Percentiles rank a stretch among this genome's conserved stretches.
phyloP scores from a whole-genome alignment of 2,888 invertebrate genomes.

The Melanchra persicariae region DNA sequence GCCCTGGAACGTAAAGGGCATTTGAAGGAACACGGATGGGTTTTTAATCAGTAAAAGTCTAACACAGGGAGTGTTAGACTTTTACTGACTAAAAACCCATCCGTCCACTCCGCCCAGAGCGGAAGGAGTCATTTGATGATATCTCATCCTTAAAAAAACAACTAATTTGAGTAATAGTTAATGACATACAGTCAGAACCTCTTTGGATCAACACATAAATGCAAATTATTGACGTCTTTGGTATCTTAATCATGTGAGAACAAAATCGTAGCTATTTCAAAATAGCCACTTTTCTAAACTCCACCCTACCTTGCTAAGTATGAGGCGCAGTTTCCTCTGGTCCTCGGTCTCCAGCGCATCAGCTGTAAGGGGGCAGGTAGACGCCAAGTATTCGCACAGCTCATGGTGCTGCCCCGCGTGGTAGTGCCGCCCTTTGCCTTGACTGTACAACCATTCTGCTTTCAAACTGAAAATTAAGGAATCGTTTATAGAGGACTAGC shows the following conservation, averaged over 20 bases:
- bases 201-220: too few relatives aligned
- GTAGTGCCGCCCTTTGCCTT: conserved; percentile 97
- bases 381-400: conserved; percentile 95
- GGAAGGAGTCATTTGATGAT: too few relatives aligned
- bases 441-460: conserved; percentile 98
- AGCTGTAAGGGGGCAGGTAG: conserved; percentile 96
- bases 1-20: too few relatives aligned
- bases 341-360: conserved; percentile 96
- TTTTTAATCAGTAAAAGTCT: too few relatives aligned
- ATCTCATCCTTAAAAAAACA: too few relatives aligned
- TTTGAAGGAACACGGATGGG: too few relatives aligned
- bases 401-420: conserved; percentile 96
- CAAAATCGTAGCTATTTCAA: neutral
- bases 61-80: too few relatives aligned
- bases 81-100: too few relatives aligned
- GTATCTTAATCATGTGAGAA: too few relatives aligned
- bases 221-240: too few relatives aligned
- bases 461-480: conserved; percentile 92
- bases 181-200: neutral
- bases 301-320: conserved; percentile 93
- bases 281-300: neutral
- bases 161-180: neutral
- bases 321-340: conserved; percentile 95
- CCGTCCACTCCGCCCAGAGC: too few relatives aligned
- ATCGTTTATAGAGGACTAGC: neutral